A percentile compares a stretch with the other conserved stretches of the same genome.
Conservation (phyloP, 2,113 vertebrate genomes). For the Hystrix brachyura region DNA sequence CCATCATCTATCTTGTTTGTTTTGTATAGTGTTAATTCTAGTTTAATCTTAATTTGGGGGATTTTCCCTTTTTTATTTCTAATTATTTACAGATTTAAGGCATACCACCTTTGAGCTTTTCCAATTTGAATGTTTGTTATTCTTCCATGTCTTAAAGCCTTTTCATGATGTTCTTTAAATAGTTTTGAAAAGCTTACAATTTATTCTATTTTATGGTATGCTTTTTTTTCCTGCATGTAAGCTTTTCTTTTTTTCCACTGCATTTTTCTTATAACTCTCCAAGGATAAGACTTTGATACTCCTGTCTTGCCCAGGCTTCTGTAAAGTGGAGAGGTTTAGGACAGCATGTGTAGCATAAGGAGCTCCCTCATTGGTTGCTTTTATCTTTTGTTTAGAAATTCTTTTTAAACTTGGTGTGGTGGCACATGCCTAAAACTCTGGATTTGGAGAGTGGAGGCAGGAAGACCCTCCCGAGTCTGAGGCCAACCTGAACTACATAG, state of each 20-base stretch:
- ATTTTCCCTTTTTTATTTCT: background rate
- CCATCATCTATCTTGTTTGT: background rate
- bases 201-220: background rate
- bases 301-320: background rate
- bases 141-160: background rate
- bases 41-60: background rate
- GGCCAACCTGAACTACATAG: background rate
- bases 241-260: background rate
- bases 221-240: background rate
- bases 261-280: background rate
- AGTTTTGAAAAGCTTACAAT: background rate
- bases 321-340: background rate
- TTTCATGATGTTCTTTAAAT: conserved; percentile 16
- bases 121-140: conserved; percentile 41
- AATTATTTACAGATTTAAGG: background rate
- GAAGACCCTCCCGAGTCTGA: background rate
- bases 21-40: background rate
- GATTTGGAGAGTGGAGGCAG: background rate
- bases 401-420: background rate
- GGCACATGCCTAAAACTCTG: background rate
- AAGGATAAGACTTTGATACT: background rate
- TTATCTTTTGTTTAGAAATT: background rate
- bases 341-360: background rate
- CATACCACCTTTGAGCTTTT: background rate
- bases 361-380: background rate